Evolutionary conservation across 2,797 vertebrate genomes (phyloP), one percentile per base, ranked within the genome.

Genomic region (Acanthis flammea): DNA sequence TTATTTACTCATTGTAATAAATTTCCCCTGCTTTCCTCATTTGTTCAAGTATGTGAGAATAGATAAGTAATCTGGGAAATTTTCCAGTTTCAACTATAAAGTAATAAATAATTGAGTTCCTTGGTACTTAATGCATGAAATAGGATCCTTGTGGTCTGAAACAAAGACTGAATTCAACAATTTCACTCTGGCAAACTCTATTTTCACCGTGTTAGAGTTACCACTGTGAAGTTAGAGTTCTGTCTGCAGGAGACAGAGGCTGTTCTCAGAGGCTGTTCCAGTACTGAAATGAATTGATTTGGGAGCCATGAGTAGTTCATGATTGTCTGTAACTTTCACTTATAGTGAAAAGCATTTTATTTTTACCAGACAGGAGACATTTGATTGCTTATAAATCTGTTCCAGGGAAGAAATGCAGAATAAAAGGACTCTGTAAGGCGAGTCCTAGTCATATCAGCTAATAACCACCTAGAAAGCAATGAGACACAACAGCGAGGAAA

Each of bases 261-360:
- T 60, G 57, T 89, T 93, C 81, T 91, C 92, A 85, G 81, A 75
- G 71, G 24, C 45, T 82, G 55, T 89, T 95, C 41, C 81, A 92
- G 60, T 66, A 73, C 61, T 60, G 78, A 79, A 93, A 92, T 77
- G 9, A 96, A 95, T 91, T 73, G 62, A 75, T 94, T 88, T 89
- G 82, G 60, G 79, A 90, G 71, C 37, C 39, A n/a, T 66, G 78
- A 91, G 35, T 51, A 72, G 35, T 41, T 94, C 74, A 63, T 54
- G 86, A 84, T 76, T 63, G 37, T 67, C 74, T 74, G 37, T 35
- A 76, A 53, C 75, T 85, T 87, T 87, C 60, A 82, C 41, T 85
- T 70, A 50, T 28, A 91, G 19, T 53, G 57, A 77, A 67, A 93
- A 66, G 27, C 17, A 78, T 89, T 92, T 87, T 88, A 50, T 23